Base-by-base conservation (phyloP, 2,113 vertebrate genomes). In the Taurulus bubalis region DNA sequence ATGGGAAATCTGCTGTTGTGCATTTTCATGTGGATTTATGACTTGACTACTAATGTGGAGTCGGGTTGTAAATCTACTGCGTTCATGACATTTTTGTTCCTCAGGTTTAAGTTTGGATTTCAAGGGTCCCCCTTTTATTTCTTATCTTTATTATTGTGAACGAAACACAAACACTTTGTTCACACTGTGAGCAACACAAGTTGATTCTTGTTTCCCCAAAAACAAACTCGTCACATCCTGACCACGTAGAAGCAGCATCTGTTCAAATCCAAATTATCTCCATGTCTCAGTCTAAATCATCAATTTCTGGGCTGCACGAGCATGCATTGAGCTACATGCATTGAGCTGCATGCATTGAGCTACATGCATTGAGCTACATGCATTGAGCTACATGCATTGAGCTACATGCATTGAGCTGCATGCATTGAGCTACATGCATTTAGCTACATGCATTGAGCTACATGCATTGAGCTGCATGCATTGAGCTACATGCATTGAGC, bases 131-230 rank as follows among this genome's bases (percentile, higher is more conserved):
- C n/a, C 15, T 47, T 47, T 62, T 28, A 62, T 72, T 71, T 74
- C 3, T 30, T 24, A 60, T 20, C 24, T 28, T 70, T 28, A 77
- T 55, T 12, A 69, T 18, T 34, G 34, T 55, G 11, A 78, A 79
- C 36, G 53, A 53, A 74, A 62, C 24, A 22, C 47, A 49, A 8
- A 32, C 22, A 58, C 55, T 72, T 71, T 85, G 82, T 82, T 86
- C 79, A 90, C 79, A 87, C 77, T 80, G 69, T 26, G 51, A 64
- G 47, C 71, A 77, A 75, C 36, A 56, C 36, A 42, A 55, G 71
- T 20, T 59, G 40, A 72, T 68, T 79, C 26, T 71, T 47, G 8
- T 53, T 70, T 59, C 15, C 79, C 12, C 1, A 68, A 68, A 80
- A 81, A 60, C 60, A 30, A 45, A 42, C 34, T 28, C 45, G 38